Evolutionary conservation across 2,113 vertebrate genomes (phyloP), one percentile per base, ranked within the genome.

Genomic region (Gambusia affinis): DNA sequence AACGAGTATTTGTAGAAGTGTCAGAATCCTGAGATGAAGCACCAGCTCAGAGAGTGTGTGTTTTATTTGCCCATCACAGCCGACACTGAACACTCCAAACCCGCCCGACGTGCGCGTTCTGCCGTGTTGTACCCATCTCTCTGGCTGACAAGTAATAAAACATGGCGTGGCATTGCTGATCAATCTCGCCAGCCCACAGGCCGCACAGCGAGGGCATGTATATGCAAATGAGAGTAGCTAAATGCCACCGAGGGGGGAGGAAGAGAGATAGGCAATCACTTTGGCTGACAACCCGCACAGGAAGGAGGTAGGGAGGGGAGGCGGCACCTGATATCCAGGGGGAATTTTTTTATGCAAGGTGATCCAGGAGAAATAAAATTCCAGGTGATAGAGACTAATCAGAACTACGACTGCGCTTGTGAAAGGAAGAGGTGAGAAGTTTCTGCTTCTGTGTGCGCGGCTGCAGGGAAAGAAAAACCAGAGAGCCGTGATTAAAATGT

Each of bases 141-240:
- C 94, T 47, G 86, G 92, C 87, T 90, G 92, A 88, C 90, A 93
- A 93, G 95, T 95, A 96, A 97, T 98, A 96, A 97, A 97, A 96
- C 96, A 96, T 95, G 93, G 92, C 88, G 92, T 95, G 94, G 95
- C 94, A 93, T 96, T 96, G 95, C 96, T 96, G 92, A 97, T 98
- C 97, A 96, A 97, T 97, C 96, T 96, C 94, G 88, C 89, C 81
- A 91, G 95, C 95, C 95, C 94, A 90, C 90, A 88, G 95, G 96
- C 95, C 90, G 95, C 96, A 94, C 96, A 96, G 96, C 95, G 75
- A 96, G 96, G 96, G 96, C 95, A 95, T 97, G 97, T 97, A 96
- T 95, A 97, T 99, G 97, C 96, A 98, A 98, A 98, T 97, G 96
- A 97, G 95, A 93, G 94, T 89, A 94, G 95, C 95, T 96, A 95